A percentile compares a stretch with the other conserved stretches of the same genome.
Conservation (phyloP, 2,797 vertebrate species). For the Hippoglossus hippoglossus region DNA sequence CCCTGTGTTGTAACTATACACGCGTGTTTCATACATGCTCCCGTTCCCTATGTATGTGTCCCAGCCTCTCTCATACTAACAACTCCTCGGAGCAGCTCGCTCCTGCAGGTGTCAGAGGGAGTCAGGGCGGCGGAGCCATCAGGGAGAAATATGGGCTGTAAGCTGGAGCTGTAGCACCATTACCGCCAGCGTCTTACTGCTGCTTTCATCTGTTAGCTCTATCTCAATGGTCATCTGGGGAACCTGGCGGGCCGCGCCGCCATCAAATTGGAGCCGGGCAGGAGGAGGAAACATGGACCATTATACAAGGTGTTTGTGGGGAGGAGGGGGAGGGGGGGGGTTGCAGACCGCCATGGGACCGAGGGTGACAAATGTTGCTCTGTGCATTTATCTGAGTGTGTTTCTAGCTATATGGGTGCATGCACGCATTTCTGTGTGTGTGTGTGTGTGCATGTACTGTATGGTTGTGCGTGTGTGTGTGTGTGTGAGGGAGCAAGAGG, state of each 20-base stretch:
- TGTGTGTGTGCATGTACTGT: constrained; percentile 2
- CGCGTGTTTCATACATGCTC: neutral
- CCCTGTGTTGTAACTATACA: no score
- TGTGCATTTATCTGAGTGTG: constrained; percentile 9
- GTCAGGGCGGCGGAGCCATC: constrained; percentile 59
- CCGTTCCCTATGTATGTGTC: constrained; percentile 20
- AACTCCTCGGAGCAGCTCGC: constrained; percentile 60
- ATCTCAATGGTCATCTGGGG: constrained; percentile 87
- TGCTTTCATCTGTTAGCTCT: constrained; percentile 87
- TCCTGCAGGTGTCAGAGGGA: constrained; percentile 76
- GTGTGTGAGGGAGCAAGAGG: neutral
- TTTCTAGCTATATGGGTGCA: constrained; percentile 27
- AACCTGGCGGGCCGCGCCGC: constrained; percentile 71
- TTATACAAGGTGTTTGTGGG: constrained; percentile 73
- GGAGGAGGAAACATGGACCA: constrained; percentile 84
- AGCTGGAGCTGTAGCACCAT: constrained; percentile 73
- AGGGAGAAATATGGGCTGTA: constrained; percentile 86
- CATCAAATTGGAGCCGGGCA: constrained; percentile 83
- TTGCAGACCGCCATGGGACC: neutral
- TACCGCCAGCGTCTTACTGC: constrained; percentile 85
- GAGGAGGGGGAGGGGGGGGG: neutral
- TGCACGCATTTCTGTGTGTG: constrained; percentile 17
- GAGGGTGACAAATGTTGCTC: constrained; percentile 43
- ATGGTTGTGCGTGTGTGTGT: neutral
- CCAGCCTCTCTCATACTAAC: constrained; percentile 40